These are phyloP conservation scores for Apamea monoglypha DNA, from an alignment of 2,888 invertebrate genomes.

Conservation along the genomic window DNA sequence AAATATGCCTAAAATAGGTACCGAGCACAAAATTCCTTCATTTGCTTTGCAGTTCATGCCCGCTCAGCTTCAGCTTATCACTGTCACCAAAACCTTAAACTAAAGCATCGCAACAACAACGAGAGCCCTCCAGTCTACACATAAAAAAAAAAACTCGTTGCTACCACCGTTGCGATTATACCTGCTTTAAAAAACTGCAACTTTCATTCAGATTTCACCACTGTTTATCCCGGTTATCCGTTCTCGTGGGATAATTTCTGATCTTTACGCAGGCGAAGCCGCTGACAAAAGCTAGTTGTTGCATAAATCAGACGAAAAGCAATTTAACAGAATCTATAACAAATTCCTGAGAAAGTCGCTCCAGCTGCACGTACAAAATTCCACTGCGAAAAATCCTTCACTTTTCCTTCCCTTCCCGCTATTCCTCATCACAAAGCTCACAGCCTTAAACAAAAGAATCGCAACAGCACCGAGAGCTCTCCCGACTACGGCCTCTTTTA, in stretches of 20 bases:
- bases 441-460: slow-evolving; percentile 70
- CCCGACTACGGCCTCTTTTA: slow-evolving; percentile 75
- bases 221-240: no score
- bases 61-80: slow-evolving; percentile 13
- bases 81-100: slow-evolving; percentile 56
- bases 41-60: background rate
- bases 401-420: background rate
- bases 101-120: slow-evolving; percentile 72
- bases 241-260: background rate
- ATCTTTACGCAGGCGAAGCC: background rate
- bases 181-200: no score
- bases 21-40: background rate
- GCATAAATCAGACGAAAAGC: background rate
- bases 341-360: background rate
- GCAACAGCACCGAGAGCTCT: slow-evolving; percentile 68
- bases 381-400: background rate
- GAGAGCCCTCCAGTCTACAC: slow-evolving; percentile 66
- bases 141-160: slow-evolving; percentile 70
- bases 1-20: background rate
- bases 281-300: background rate
- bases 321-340: no score
- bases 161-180: slow-evolving; percentile 63
- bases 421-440: slow-evolving; percentile 16
- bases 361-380: background rate
- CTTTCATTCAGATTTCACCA: no score